A percentile compares a stretch with the other conserved stretches of the same genome.
phyloP scores from a whole-genome alignment of 2,888 invertebrate genomes.

The Thecocarcelia acutangulata region DNA sequence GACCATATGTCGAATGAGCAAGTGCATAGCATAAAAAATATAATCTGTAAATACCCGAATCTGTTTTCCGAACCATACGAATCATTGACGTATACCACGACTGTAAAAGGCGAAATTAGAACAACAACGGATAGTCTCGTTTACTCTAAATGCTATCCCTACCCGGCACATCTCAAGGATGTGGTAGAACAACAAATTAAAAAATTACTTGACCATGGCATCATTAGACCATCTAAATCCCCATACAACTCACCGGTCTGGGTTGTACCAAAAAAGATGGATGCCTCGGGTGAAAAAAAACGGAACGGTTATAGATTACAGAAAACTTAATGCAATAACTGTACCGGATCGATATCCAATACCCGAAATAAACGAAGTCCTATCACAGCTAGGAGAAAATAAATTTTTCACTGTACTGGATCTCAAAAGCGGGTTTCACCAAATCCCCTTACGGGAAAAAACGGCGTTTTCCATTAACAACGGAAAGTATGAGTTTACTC shows the following conservation, averaged over 20 bases:
- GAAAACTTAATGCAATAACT: too few relatives aligned
- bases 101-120: conserved; percentile 14
- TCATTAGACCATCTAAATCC: too few relatives aligned
- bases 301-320: conserved; percentile 26
- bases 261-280: conserved; percentile 56
- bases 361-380: too few relatives aligned
- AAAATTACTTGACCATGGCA: conserved; percentile 28
- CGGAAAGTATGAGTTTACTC: too few relatives aligned
- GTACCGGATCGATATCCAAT: too few relatives aligned
- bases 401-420: too few relatives aligned
- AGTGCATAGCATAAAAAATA: not conserved
- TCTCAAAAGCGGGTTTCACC: too few relatives aligned
- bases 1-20: conserved; percentile 26
- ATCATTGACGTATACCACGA: conserved; percentile 21
- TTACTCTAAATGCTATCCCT: conserved; percentile 33
- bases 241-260: too few relatives aligned
- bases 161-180: too few relatives aligned
- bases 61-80: conserved; percentile 28
- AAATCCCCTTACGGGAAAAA: too few relatives aligned
- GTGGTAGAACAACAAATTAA: conserved; percentile 42
- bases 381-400: conserved; percentile 28
- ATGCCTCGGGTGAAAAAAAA: conserved; percentile 34
- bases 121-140: conserved; percentile 14
- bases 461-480: too few relatives aligned
- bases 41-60: not conserved